phyloP scores from a whole-genome alignment of 1,140 invertebrate genomes.

The Philaenus spumarius region DNA sequence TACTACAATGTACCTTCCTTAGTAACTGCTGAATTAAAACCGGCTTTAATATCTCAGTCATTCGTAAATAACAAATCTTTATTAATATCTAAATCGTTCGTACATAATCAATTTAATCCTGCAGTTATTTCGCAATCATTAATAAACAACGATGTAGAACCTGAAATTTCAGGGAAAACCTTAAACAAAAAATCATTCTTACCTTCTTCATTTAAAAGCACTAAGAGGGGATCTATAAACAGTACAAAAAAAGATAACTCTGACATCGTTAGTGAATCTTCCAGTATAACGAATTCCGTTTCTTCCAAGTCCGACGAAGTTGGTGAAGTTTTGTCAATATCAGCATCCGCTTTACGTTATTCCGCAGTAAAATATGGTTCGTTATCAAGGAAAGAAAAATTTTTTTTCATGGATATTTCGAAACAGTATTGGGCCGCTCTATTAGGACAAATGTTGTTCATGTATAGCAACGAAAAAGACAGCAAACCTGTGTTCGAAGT shows the following conservation, averaged over 20 bases:
- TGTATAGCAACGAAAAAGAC: conserved; percentile 27
- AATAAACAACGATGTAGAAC: no score
- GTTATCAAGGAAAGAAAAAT: conserved; percentile 22
- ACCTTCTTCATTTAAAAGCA: neutral
- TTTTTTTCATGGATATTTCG: conserved; percentile 24
- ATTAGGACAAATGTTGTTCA: conserved; percentile 18
- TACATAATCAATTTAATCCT: no score
- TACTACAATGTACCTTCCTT: no score
- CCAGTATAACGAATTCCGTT: neutral
- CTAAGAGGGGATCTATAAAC: neutral
- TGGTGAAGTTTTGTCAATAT: conserved; percentile 20
- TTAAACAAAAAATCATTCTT: neutral
- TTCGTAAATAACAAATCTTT: no score
- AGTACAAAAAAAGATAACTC: conserved; percentile 1
- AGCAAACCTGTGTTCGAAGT: conserved; percentile 18
- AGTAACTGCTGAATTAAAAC: no score
- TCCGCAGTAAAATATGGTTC: conserved; percentile 23
- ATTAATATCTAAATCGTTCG: no score
- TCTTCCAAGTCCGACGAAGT: neutral
- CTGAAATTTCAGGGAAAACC: no score
- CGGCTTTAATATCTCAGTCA: no score
- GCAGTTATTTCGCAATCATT: no score
- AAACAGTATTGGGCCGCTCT: conserved; percentile 25
- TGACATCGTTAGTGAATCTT: neutral
- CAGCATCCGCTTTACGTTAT: conserved; percentile 25